These are phyloP conservation scores for Irena cyanogastra DNA, from an alignment of 2,113 vertebrate species.

Conservation along the genomic window DNA sequence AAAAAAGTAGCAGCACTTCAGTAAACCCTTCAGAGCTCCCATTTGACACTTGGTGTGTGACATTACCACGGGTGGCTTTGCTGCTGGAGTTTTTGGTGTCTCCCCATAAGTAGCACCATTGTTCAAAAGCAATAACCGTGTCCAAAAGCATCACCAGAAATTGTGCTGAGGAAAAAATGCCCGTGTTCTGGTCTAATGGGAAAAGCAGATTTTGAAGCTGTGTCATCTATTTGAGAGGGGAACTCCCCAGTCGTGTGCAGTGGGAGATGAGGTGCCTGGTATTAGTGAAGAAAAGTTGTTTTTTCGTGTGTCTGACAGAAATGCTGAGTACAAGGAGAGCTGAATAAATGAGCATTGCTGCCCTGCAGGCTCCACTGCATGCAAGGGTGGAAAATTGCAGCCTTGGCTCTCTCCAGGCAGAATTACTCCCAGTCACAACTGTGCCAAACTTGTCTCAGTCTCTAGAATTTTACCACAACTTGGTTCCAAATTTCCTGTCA, in stretches of 20 bases:
- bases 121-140: background rate
- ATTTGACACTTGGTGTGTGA: background rate
- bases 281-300: background rate
- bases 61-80: background rate
- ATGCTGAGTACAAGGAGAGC: background rate
- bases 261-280: background rate
- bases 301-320: background rate
- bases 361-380: background rate
- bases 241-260: background rate
- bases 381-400: background rate
- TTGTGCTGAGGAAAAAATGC: background rate
- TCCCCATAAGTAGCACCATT: background rate
- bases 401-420: background rate
- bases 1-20: background rate
- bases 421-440: background rate
- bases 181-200: background rate
- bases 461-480: background rate
- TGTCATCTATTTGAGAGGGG: background rate
- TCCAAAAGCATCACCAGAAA: background rate
- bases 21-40: background rate
- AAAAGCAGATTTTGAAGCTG: background rate
- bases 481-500: background rate
- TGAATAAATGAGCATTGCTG: background rate
- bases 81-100: background rate
- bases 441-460: background rate